Base-by-base conservation (phyloP, 64 coral and sea anemone species). In the Actinia tenebrosa region DNA sequence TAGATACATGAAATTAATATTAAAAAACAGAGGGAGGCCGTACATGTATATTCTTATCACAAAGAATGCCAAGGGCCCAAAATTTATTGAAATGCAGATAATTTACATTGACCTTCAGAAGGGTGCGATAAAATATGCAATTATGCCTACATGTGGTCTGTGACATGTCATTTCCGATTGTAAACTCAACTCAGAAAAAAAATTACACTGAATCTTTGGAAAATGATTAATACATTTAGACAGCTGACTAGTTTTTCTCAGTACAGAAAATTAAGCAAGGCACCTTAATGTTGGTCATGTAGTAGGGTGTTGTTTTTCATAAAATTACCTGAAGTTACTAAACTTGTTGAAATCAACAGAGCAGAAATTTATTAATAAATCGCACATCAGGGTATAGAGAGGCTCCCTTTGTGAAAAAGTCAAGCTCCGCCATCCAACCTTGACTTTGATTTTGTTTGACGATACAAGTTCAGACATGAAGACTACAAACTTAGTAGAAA, bases 311-410 rank as follows among this genome's bases (percentile, higher is more conserved):
- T 30, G 8, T 72, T n/a, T 72, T 72, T 72, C 22, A 72, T 42
- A 72, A 72, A 42, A 42, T 72, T 72, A 27, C 10, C 69, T 72
- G 14, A 30, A 42, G 2, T 3, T 75, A 42, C 14, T 30, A 75
- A 18, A 1, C 69, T 14, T 25, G 10, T 66, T 66, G 22, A 14
- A 15, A 1, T 75, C 69, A 30, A 75, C 15, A 42, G 27, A 75
- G 69, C 69, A 75, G 23, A 42, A 75, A 75, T n/a, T 16, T 75
- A 69, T 22, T 69, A 75, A 75, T 75, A 75, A 75, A 42, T 75
- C 10, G 25, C 69, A 37, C n/a, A 27, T 75, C 8, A 16, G 69
- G 10, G 42, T 11, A 75, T 42, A 42, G 69, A 42, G 69, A 1
- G 15, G 3, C 20, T 75, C 10, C 26, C 10, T 27, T 75, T 42